These are phyloP conservation scores for Bujurquina vittata DNA, from an alignment of 2,113 vertebrate species.

Conservation along the genomic window DNA sequence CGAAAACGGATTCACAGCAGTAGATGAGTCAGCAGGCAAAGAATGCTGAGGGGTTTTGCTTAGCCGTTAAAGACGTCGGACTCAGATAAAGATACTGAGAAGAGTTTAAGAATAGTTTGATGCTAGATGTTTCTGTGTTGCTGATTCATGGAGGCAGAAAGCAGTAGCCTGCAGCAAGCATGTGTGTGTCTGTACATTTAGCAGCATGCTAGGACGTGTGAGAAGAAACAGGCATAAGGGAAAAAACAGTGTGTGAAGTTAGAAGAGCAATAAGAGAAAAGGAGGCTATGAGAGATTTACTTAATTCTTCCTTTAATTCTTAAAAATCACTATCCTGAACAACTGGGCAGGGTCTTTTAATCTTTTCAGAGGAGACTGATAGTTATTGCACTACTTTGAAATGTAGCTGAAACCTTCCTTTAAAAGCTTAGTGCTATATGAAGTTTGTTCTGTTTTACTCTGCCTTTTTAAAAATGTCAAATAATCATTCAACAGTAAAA, in stretches of 20 bases:
- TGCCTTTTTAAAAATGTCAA: not conserved
- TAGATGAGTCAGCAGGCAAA: conserved; percentile 55
- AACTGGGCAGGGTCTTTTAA: not conserved
- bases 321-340: not conserved
- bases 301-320: not conserved
- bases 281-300: not conserved
- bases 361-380: not conserved
- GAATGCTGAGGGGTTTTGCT: conserved; percentile 45
- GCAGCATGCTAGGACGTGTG: conserved; percentile 64
- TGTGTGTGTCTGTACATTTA: conserved; percentile 10
- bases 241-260: conserved; percentile 19
- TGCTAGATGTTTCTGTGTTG: conserved; percentile 41
- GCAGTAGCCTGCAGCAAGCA: conserved; percentile 57
- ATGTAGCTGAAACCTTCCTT: not conserved
- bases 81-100: not conserved
- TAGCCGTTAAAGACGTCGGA: conserved; percentile 15
- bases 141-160: conserved; percentile 51
- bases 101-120: conserved; percentile 37
- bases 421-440: not conserved
- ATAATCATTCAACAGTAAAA: not conserved
- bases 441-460: not conserved
- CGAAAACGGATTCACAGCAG: conserved; percentile 22
- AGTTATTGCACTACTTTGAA: not conserved
- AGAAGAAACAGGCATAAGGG: conserved; percentile 14
- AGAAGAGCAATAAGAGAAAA: not conserved